Evolutionary conservation across 2,113 vertebrate species (phyloP).

Genomic region (Tragelaphus buxtoni): DNA sequence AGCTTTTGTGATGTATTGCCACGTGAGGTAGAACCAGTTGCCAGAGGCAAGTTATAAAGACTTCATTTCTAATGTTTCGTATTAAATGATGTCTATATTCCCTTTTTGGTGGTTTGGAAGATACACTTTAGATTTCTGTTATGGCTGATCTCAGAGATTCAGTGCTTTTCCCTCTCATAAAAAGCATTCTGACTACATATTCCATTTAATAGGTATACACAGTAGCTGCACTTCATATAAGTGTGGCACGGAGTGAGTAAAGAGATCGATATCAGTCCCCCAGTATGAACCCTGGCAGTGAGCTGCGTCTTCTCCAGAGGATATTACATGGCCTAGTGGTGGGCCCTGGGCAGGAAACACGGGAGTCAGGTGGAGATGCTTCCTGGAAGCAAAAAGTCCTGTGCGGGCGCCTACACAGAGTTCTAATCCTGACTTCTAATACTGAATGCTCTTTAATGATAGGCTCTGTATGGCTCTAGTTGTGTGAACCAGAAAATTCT

Average conservation of each 20-base stretch:
- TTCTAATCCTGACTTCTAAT: neutral
- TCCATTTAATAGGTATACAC: neutral
- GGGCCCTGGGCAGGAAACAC: neutral
- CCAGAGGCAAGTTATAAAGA: slow-evolving; percentile 7
- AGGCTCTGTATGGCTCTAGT: neutral
- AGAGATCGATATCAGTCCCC: neutral
- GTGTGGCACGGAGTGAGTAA: neutral
- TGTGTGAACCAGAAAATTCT: neutral
- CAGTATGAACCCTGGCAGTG: neutral
- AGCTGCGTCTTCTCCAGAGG: neutral
- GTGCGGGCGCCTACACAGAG: neutral
- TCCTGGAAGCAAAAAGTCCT: neutral
- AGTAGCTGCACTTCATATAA: neutral
- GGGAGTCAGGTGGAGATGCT: neutral
- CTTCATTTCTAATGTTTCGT: slow-evolving; percentile 2
- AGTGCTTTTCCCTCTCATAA: neutral
- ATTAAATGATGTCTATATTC: slow-evolving; percentile 2
- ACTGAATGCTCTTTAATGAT: neutral
- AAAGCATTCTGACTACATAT: neutral
- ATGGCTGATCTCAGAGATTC: neutral
- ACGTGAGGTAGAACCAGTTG: neutral
- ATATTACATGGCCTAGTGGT: neutral
- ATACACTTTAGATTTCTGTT: neutral
- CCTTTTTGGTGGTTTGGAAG: neutral
- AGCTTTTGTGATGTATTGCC: neutral